Evolutionary conservation across 2,113 vertebrate species (phyloP).

Genomic region (Tachysurus vachellii): DNA sequence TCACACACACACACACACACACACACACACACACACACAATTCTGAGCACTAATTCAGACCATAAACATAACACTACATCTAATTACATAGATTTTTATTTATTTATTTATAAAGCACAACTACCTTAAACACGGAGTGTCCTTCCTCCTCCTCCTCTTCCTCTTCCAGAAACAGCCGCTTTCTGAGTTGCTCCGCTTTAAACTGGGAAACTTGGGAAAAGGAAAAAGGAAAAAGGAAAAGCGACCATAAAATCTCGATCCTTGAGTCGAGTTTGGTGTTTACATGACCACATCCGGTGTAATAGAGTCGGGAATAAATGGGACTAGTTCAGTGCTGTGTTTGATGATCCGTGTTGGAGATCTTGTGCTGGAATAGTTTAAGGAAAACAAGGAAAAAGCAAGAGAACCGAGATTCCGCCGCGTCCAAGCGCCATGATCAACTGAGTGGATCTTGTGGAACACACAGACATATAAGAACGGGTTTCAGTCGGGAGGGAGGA

Average conservation of each 20-base stretch:
- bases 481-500: slow-evolving; percentile 23
- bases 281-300: neutral
- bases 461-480: slow-evolving; percentile 12
- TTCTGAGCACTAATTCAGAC: too few relatives aligned
- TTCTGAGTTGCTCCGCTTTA: slow-evolving; percentile 45
- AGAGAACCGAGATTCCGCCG: slow-evolving; percentile 56
- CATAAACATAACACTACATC: neutral
- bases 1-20: neutral
- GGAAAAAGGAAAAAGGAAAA: neutral
- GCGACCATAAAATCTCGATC: slow-evolving; percentile 20
- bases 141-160: slow-evolving; percentile 60
- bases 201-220: slow-evolving; percentile 47
- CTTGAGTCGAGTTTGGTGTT: slow-evolving; percentile 17
- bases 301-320: neutral
- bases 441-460: slow-evolving; percentile 55
- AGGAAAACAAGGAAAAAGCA: slow-evolving; percentile 36
- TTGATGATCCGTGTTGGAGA: neutral
- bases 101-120: neutral
- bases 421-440: slow-evolving; percentile 70
- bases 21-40: neutral
- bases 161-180: slow-evolving; percentile 60
- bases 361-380: neutral
- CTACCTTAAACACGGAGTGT: slow-evolving; percentile 66
- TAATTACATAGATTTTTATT: neutral
- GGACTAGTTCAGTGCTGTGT: neutral